A percentile compares a stretch with the other conserved stretches of the same genome.
phyloP scores from a whole-genome alignment of 2,888 invertebrate species.

The Pollenia labialis region DNA sequence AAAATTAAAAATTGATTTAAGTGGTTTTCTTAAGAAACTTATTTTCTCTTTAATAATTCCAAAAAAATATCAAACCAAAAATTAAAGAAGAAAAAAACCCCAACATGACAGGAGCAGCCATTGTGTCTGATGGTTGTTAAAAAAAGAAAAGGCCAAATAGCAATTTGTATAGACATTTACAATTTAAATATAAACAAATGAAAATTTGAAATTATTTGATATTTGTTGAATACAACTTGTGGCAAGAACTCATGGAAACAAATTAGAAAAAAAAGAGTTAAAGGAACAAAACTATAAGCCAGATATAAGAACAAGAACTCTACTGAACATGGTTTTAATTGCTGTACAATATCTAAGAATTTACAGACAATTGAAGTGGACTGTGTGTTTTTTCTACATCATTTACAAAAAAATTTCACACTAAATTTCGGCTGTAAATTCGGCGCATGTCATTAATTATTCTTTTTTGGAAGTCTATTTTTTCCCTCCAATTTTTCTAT shows the following conservation, averaged over 20 bases:
- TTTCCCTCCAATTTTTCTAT: neutral
- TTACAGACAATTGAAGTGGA: constrained; percentile 60
- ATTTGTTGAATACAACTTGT: neutral
- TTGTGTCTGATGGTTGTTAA: constrained; percentile 49
- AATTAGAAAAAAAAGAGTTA: constrained; percentile 51
- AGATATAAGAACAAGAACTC: constrained; percentile 12
- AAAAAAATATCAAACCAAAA: constrained; percentile 38
- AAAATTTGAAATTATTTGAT: constrained; percentile 40
- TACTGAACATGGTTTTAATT: constrained; percentile 56
- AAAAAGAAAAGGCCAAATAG: constrained; percentile 34
- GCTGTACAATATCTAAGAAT: constrained; percentile 46
- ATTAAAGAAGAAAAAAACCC: constrained; percentile 8
- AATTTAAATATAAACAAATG: constrained; percentile 56
- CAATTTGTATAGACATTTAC: constrained; percentile 33
- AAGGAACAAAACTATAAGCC: neutral
- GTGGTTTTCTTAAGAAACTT: constrained; percentile 67
- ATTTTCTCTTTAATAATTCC: constrained; percentile 41
- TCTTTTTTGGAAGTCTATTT: constrained; percentile 36
- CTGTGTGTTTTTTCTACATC: neutral
- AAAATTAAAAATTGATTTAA: constrained; percentile 64
- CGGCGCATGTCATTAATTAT: constrained; percentile 70
- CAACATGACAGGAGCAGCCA: constrained; percentile 46
- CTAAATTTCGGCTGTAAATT: constrained; percentile 60
- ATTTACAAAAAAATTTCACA: constrained; percentile 52
- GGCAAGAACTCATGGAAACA: constrained; percentile 2